A percentile compares a stretch with the other conserved stretches of the same genome.
These are phyloP conservation scores for Synaphobranchus kaupii DNA, from an alignment of 2,797 vertebrate species.

Conservation along the genomic window DNA sequence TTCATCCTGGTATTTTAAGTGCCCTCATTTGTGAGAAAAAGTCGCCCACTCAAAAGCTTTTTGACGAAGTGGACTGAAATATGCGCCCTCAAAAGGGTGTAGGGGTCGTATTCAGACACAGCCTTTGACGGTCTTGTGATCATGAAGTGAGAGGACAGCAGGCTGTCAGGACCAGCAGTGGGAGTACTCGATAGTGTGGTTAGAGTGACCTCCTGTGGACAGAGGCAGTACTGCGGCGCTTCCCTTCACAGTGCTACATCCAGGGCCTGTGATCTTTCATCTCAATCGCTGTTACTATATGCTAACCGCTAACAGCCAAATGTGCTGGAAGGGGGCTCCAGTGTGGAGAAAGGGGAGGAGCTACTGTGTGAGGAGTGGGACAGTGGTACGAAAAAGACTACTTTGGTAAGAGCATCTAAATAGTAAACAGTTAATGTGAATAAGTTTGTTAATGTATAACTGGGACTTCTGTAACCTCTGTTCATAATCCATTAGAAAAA, in stretches of 20 bases:
- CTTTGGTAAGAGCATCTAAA: background rate
- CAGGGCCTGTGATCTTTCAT: no score
- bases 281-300: background rate
- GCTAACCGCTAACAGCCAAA: background rate
- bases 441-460: background rate
- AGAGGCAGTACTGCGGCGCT: background rate
- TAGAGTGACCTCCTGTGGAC: background rate
- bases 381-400: background rate
- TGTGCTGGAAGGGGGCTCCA: background rate
- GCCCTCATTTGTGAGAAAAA: no score
- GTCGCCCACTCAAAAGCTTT: no score
- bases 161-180: background rate
- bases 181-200: background rate
- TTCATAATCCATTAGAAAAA: background rate
- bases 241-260: background rate
- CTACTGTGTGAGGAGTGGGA: background rate
- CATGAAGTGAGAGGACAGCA: no score
- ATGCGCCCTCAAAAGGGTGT: no score
- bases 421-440: background rate
- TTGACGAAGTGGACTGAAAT: no score
- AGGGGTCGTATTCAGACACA: no score
- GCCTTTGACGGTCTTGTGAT: no score
- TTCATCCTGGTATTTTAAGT: no score
- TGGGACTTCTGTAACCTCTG: background rate
- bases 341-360: background rate